Evolutionary conservation across 2,113 vertebrate species (phyloP), one percentile per base, ranked within the genome.

Genomic region (Canis aureus): DNA sequence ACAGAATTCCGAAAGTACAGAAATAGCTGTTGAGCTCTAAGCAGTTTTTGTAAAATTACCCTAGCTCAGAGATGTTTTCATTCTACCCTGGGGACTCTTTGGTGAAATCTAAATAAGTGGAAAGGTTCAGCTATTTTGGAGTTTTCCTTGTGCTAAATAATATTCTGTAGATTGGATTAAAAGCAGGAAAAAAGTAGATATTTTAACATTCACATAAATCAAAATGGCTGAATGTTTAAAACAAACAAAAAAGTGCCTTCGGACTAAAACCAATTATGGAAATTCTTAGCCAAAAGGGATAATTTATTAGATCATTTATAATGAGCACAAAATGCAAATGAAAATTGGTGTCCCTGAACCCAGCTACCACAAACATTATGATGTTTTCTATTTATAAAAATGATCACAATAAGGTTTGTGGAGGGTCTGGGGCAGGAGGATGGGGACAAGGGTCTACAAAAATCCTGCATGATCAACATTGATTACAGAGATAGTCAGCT

Each of bases 291-390:
- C 51, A 0, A 96, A 96, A 97, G 89, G 97, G 91, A 93, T 96
- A 97, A 98, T 96, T 97, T 97, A 98, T 97, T 98, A 97, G 97
- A 97, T 98, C 96, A 94, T 97, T 98, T 98, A 95, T 97, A 98
- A 96, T 60, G 87, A 92, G 12, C 32, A 89, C 82, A 95, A 96
- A 6, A 12, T 83, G 82, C 66, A 97, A 96, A 94, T 89, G 96
- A 96, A 97, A 97, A 92, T 82, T 89, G 73, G 78, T 96, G 89
- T 96, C 85, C 69, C 43, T 98, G 95, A 96, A 62, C 78, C 98
- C 91, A 97, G 94, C 91, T 93, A 93, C 97, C 85, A 35, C 67
- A 98, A 94, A 94, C 84, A 80, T 11, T 8, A 53, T 0, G 64
- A 94, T 93, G 59, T 94, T 96, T 97, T 95, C 94, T 97, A 89